Conservation (phyloP, 2,797 vertebrate species). For the Eutrigla gurnardus region DNA sequence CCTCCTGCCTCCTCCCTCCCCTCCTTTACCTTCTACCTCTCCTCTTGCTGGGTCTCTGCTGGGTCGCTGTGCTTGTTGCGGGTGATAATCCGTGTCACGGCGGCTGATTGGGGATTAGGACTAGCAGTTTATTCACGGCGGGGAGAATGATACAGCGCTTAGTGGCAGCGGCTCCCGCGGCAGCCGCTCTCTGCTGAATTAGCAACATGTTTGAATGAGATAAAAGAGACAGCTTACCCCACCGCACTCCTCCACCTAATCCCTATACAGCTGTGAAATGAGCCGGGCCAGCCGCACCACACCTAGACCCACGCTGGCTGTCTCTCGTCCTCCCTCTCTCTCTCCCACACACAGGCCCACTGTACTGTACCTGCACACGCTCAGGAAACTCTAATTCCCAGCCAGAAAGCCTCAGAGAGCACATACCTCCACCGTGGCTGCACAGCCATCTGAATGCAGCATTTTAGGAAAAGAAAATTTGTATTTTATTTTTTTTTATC, state of each 20-base stretch:
- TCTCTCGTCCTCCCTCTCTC: conserved; percentile 30
- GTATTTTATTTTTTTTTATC: not conserved
- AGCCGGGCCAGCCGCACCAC: conserved; percentile 78
- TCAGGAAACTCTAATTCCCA: conserved; percentile 36
- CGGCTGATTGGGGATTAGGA: conserved; percentile 90
- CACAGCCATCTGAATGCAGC: conserved; percentile 39
- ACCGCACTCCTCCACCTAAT: conserved; percentile 88
- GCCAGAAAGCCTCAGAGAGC: conserved; percentile 36
- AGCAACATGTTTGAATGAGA: conserved; percentile 96
- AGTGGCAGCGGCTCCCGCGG: conserved; percentile 84
- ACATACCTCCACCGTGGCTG: conserved; percentile 40
- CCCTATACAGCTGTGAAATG: conserved; percentile 94
- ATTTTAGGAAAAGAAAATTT: conserved; percentile 18
- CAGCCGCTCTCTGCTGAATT: conserved; percentile 91
- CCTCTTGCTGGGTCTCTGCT: conserved; percentile 59
- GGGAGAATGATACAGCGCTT: conserved; percentile 92
- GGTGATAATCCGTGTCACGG: conserved; percentile 87
- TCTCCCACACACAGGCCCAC: conserved; percentile 37
- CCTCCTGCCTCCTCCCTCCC: not conserved
- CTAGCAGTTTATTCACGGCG: conserved; percentile 90
- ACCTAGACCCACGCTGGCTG: conserved; percentile 57
- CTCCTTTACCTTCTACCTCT: conserved; percentile 2
- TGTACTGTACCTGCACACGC: conserved; percentile 38
- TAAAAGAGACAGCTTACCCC: conserved; percentile 92
- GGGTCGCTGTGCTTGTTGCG: conserved; percentile 79